Evolutionary conservation across 2,113 vertebrate genomes (phyloP).

Genomic region (Strix uralensis): DNA sequence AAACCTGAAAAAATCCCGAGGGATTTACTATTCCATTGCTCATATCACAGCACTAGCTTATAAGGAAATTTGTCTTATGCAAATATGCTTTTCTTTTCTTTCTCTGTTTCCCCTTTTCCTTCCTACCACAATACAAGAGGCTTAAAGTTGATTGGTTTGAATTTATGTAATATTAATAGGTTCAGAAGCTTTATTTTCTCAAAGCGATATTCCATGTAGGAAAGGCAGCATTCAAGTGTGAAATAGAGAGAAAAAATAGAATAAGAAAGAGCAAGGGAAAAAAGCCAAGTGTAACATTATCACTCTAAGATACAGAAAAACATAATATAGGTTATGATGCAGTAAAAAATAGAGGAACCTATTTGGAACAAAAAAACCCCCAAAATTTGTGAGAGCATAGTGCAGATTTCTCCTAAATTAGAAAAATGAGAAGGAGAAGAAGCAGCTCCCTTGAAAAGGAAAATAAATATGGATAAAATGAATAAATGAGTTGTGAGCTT

Average conservation of each 20-base stretch:
- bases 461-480: not conserved
- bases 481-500: not conserved
- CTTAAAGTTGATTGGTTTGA: not conserved
- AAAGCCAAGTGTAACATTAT: not conserved
- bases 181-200: not conserved
- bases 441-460: not conserved
- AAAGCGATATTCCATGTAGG: not conserved
- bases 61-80: not conserved
- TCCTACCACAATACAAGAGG: not conserved
- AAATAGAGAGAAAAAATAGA: not conserved
- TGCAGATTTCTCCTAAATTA: not conserved
- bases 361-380: fast-evolving
- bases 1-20: not conserved
- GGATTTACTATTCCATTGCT: not conserved
- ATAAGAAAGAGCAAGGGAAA: not conserved
- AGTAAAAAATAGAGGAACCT: not conserved
- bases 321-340: not conserved
- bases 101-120: not conserved
- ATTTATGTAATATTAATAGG: not conserved
- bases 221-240: not conserved
- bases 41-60: not conserved
- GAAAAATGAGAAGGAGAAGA: not conserved
- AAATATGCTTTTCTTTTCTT: not conserved
- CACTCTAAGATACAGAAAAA: not conserved
- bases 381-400: not conserved